Evolutionary conservation across 2,888 invertebrate genomes (phyloP).

Genomic region (Crossocerus cetratus): DNA sequence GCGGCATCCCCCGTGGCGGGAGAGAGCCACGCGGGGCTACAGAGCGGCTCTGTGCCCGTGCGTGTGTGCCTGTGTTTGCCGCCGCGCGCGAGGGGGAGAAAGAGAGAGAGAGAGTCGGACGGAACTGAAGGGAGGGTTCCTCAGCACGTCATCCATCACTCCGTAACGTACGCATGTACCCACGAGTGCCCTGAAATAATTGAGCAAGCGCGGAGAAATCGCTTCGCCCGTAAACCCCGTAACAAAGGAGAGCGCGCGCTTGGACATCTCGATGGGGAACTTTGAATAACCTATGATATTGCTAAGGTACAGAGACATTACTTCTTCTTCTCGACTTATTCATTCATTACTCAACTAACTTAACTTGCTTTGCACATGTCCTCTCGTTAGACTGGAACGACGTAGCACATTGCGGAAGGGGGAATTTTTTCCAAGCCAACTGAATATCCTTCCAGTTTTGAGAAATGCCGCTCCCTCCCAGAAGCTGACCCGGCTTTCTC

Average conservation of each 20-base stretch:
- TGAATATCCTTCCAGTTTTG: neutral
- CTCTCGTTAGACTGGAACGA: too few relatives aligned
- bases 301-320: constrained; percentile 12
- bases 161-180: constrained; percentile 63
- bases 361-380: neutral
- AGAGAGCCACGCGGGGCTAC: constrained; percentile 67
- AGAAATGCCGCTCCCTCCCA: neutral
- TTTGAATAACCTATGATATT: constrained; percentile 35
- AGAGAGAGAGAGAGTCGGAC: constrained; percentile 44
- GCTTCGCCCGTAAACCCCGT: constrained; percentile 45
- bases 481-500: neutral
- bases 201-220: constrained; percentile 65
- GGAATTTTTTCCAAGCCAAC: neutral
- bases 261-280: constrained; percentile 31
- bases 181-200: constrained; percentile 65
- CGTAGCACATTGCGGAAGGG: neutral
- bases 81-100: constrained; percentile 17
- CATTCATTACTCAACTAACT: neutral
- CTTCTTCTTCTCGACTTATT: constrained; percentile 14
- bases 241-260: constrained; percentile 38
- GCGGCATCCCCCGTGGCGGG: constrained; percentile 70
- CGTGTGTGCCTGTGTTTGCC: too few relatives aligned
- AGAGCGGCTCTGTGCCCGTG: neutral
- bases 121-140: constrained; percentile 50
- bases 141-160: constrained; percentile 72